Percentiles rank a stretch among this genome's conserved stretches.
These are phyloP conservation scores for Stomorhina lunata DNA, from an alignment of 2,888 invertebrate species.

Conservation along the genomic window DNA sequence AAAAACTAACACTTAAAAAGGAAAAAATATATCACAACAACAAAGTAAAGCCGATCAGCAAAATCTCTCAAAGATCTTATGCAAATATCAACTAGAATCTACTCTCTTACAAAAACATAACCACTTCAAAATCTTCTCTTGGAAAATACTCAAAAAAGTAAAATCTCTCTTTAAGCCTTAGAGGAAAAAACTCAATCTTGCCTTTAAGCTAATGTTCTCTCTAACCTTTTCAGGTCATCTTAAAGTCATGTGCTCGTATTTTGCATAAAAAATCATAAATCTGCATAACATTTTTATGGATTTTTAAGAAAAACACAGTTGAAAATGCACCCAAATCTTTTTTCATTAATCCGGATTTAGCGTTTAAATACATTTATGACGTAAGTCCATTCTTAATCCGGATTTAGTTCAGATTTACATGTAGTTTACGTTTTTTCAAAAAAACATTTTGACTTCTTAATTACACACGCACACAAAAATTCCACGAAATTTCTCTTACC, in stretches of 20 bases:
- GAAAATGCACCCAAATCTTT: conserved; percentile 24
- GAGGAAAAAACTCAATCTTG: not conserved
- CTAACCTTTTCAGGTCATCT: not conserved
- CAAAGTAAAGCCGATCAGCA: not conserved
- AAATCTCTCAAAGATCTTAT: not conserved
- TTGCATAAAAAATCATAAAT: conserved; percentile 34
- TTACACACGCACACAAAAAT: conserved; percentile 65
- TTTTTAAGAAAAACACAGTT: conserved; percentile 11
- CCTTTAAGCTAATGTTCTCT: not conserved
- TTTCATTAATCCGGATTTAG: conserved; percentile 58
- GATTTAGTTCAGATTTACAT: conserved; percentile 74
- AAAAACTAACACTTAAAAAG: conserved; percentile 34
- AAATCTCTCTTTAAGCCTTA: not conserved
- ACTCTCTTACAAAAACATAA: no score
- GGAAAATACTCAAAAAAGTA: conserved; percentile 1
- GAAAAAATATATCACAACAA: not conserved
- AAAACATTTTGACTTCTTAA: conserved; percentile 73
- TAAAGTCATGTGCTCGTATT: not conserved
- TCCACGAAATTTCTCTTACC: conserved; percentile 60
- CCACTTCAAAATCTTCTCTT: not conserved
- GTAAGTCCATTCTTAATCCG: conserved; percentile 73
- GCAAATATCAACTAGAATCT: no score
- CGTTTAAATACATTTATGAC: conserved; percentile 70
- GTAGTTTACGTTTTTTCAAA: conserved; percentile 65
- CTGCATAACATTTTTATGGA: no score